Evolutionary conservation across 2,888 invertebrate species (phyloP).

Genomic region (Lasioglossum figueresi): DNA sequence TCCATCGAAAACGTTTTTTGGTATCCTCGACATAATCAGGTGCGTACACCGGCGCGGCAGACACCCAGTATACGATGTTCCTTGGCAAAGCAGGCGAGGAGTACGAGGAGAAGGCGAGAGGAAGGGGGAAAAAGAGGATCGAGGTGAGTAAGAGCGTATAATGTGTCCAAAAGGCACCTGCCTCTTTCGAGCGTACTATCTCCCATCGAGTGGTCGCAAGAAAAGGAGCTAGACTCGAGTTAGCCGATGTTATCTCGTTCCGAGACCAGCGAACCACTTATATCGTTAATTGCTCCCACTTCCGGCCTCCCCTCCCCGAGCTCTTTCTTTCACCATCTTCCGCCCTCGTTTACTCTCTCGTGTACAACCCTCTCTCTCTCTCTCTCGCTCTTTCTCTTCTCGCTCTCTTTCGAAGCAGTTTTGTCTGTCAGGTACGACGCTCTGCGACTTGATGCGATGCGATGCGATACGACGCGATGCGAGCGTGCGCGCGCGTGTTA

Average conservation of each 20-base stretch:
- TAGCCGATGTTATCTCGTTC: slow-evolving; percentile 79
- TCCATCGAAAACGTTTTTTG: slow-evolving; percentile 3
- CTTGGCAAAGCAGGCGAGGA: slow-evolving; percentile 21
- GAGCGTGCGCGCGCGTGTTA: slow-evolving; percentile 55
- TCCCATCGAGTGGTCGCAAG: slow-evolving; percentile 77
- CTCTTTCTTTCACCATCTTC: slow-evolving; percentile 27
- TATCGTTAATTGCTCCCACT: slow-evolving; percentile 84
- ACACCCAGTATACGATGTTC: slow-evolving; percentile 4
- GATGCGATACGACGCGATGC: neutral
- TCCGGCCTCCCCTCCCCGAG: slow-evolving; percentile 73
- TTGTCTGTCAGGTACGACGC: slow-evolving; percentile 27
- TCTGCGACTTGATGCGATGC: neutral
- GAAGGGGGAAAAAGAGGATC: slow-evolving; percentile 40
- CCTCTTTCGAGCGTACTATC: slow-evolving; percentile 77
- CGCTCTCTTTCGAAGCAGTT: slow-evolving; percentile 13
- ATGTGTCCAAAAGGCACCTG: slow-evolving; percentile 83
- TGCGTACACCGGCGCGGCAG: neutral
- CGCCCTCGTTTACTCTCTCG: slow-evolving; percentile 10
- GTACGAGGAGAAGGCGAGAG: slow-evolving; percentile 3
- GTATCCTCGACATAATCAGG: neutral
- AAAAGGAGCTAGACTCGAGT: slow-evolving; percentile 78
- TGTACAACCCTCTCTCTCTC: neutral
- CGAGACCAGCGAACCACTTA: slow-evolving; percentile 84
- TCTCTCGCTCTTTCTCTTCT: neutral
- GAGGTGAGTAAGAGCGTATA: slow-evolving; percentile 80